phyloP scores from a whole-genome alignment of 2,888 invertebrate species.

The Tachina lurida region DNA sequence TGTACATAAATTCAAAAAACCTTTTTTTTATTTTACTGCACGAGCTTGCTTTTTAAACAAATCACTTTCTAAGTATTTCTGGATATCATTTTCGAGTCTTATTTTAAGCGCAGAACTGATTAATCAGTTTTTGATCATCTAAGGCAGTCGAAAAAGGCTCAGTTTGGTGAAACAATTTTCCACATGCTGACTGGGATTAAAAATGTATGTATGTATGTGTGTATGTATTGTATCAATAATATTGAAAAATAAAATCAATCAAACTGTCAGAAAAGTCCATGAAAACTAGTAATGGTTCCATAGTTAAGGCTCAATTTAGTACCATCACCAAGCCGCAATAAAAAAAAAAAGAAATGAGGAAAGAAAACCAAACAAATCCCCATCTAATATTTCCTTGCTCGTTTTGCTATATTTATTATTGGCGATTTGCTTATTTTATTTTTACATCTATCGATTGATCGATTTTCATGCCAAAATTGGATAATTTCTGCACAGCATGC shows the following conservation, averaged over 20 bases:
- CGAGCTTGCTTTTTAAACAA: no score
- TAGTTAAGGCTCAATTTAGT: conserved; percentile 44
- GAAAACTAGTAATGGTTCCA: conserved; percentile 55
- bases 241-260: conserved; percentile 57
- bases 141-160: no score
- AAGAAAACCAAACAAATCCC: conserved; percentile 45
- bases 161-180: no score
- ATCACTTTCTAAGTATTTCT: no score
- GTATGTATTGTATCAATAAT: background rate
- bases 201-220: no score
- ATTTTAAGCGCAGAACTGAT: no score
- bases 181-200: no score
- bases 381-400: conserved; percentile 36
- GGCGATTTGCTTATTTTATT: background rate
- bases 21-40: no score
- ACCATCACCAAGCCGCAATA: conserved; percentile 31
- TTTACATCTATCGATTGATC: conserved; percentile 62
- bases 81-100: no score
- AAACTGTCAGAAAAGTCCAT: conserved; percentile 60
- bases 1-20: no score
- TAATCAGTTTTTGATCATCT: no score
- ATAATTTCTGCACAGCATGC: conserved; percentile 72
- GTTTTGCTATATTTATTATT: conserved; percentile 8
- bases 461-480: conserved; percentile 72
- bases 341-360: conserved; percentile 31